Evolutionary conservation across 23 tunicate genomes (phyloP).

Genomic region (Ciona savignyi): DNA sequence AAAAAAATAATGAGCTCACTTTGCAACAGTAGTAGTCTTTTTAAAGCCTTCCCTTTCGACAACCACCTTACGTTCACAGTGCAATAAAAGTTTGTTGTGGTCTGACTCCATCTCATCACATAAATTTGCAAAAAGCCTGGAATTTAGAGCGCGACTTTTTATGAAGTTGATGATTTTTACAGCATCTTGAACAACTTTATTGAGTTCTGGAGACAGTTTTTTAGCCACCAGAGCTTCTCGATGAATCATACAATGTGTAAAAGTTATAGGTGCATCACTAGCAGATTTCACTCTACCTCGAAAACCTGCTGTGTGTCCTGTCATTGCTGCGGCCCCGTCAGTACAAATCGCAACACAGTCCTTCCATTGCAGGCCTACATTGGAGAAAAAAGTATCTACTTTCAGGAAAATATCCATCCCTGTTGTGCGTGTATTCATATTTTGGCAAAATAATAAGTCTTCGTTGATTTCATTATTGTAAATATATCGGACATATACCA

Average conservation of each 20-base stretch:
- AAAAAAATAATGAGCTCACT: constrained; percentile 40
- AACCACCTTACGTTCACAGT: constrained; percentile 55
- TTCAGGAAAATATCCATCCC: constrained; percentile 38
- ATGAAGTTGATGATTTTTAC: constrained; percentile 25
- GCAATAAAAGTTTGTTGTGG: constrained; percentile 26
- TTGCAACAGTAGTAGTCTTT: constrained; percentile 45
- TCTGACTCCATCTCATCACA: constrained; percentile 46
- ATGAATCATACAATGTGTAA: constrained; percentile 40
- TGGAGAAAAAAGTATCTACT: too few relatives aligned
- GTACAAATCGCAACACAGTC: constrained; percentile 43
- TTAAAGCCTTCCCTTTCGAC: constrained; percentile 35
- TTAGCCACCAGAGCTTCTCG: constrained; percentile 40
- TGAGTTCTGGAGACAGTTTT: constrained; percentile 12
- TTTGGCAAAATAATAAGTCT: constrained; percentile 30
- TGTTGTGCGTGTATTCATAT: constrained; percentile 28
- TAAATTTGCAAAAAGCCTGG: constrained; percentile 41
- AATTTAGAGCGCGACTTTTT: constrained; percentile 41
- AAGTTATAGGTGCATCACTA: constrained; percentile 44
- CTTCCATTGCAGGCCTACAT: constrained; percentile 33
- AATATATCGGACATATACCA: constrained; percentile 42
- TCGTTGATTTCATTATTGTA: constrained; percentile 35
- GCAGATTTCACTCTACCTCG: constrained; percentile 45
- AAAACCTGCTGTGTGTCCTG: constrained; percentile 33
- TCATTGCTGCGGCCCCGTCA: constrained; percentile 61
- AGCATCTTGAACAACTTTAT: constrained; percentile 30